Evolutionary conservation across 2,888 invertebrate species (phyloP), one percentile per base, ranked within the genome.

Genomic region (Drosophila hawaiiensis): DNA sequence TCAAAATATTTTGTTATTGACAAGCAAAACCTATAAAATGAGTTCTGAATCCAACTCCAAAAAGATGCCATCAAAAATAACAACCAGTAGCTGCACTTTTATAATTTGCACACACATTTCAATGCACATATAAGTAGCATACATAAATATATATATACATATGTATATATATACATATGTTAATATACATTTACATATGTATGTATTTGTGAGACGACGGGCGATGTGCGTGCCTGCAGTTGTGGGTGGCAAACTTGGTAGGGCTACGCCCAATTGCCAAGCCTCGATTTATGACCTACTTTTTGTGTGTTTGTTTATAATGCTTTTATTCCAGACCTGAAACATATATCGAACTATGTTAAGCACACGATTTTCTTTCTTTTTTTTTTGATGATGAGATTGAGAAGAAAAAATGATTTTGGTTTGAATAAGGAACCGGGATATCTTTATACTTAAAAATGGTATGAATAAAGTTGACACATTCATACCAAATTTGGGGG

Each of bases 231-330:
- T 82, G 84, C 78, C 63, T 80, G 80, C 69, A 78, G 70, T 67
- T 71, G 77, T 39, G 54, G 66, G 53, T 63, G 33, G 49, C 29
- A 70, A 67, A 64, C 29, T 65, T 67, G 59, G 50, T 33, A 35
- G 52, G 60, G 41, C 41, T 60, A 47, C 52, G 49, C 50, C 54
- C 67, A 54, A 52, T 68, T 66, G 68, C 62, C 66, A 56, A 65
- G 56, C 58, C 81, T 82, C 80, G 85, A 83, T 83, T 87, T 82
- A 54, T 59, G 88, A 83, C 86, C 86, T 73, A 87, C 73, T 73
- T 87, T 73, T 37, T 25, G 68, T 60, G 68, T 80, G 67, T 82
- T 84, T 83, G 78, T 73, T 79, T 87, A 75, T 82, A 75, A 63
- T 75, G 78, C 28, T 61, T 69, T 62, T 52, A 55, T 31, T 65